Base-by-base conservation (phyloP, 2,888 invertebrate species). In the Tachina fera region DNA sequence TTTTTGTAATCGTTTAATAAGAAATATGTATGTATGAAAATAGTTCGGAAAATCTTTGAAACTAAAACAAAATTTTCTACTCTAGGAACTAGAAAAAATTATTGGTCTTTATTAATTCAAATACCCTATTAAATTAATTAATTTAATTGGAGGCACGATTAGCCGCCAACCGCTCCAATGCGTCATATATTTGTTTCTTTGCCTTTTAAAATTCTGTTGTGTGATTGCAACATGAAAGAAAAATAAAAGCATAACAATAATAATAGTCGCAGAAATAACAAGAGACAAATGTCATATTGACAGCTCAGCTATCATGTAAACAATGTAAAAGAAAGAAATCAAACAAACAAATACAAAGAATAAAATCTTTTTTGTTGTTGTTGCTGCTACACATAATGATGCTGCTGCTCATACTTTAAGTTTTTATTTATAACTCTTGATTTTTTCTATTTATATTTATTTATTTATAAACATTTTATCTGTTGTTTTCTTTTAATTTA, bases 211-310 rank as follows among this genome's bases (percentile, higher is more conserved):
- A 9, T 60, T 56, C 22, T 79, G 71, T 71, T 31, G 45, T 63
- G 61, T 56, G 53, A 79, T 71, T 31, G 47, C 56, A 47, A 79
- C 68, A 47, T 60, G 41, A 14, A 68, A 31, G 43, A n/a, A 51
- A 61, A 49, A 53, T 1, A 45, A 53, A 47, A 49, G 19, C 14
- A 39, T 5, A 19, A 51, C 45, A 61, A 47, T 51, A 53, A 56
- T 5, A 80, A 65, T 31, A 31, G 31, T 31, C 5, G 31, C 31
- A 31, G 6, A 72, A 76, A 49, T 19, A 72, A 72, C 53, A 11
- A 60, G 39, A 72, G 72, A 84, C 76, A 81, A 84, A 72, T 74
- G 81, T 77, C 72, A 84, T 74, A 84, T 81, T 84, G 81, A 81
- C 81, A 81, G 68, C 81, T 81, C 49, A 68, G 72, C 61, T 61